A percentile compares a stretch with the other conserved stretches of the same genome.
phyloP scores from a whole-genome alignment of 2,113 vertebrate species.

The Lepus europaeus region DNA sequence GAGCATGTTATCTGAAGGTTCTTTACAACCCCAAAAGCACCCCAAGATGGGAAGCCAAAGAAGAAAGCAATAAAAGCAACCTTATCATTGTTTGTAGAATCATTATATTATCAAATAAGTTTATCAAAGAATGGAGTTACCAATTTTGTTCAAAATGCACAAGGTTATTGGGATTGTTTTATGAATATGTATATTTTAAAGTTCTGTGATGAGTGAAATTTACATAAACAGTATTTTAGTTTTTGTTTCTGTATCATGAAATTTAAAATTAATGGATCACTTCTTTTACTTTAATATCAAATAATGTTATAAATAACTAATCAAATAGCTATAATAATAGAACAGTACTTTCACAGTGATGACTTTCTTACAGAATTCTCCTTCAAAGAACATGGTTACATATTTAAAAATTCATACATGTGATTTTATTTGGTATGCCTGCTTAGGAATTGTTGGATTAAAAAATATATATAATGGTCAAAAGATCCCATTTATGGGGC shows the following conservation, averaged over 20 bases:
- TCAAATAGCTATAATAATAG: slow-evolving; percentile 64
- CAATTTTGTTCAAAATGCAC: slow-evolving; percentile 43
- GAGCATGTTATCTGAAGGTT: slow-evolving; percentile 29
- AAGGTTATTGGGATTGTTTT: slow-evolving; percentile 53
- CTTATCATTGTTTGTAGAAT: slow-evolving; percentile 50
- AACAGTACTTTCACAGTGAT: slow-evolving; percentile 54
- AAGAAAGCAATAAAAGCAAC: slow-evolving; percentile 42
- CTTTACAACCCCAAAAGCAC: slow-evolving; percentile 5
- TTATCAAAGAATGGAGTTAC: slow-evolving; percentile 47
- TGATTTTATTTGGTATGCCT: slow-evolving; percentile 40
- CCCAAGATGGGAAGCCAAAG: slow-evolving; percentile 44
- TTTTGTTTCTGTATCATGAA: slow-evolving; percentile 60
- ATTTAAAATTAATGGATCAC: slow-evolving; percentile 46
- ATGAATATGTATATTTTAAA: slow-evolving; percentile 63
- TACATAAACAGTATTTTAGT: slow-evolving; percentile 52
- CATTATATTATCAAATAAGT: slow-evolving; percentile 53
- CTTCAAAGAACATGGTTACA: not conserved
- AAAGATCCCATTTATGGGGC: slow-evolving; percentile 31
- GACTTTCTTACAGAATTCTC: slow-evolving; percentile 54
- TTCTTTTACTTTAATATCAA: slow-evolving; percentile 59
- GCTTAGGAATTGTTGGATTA: slow-evolving; percentile 51
- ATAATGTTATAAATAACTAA: slow-evolving; percentile 64
- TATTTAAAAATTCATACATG: slow-evolving; percentile 46
- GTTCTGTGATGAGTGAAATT: slow-evolving; percentile 62
- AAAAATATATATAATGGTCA: not conserved